A percentile compares a stretch with the other conserved stretches of the same genome.
Conservation (phyloP, 2,888 invertebrate genomes). For the Panopea generosa region DNA sequence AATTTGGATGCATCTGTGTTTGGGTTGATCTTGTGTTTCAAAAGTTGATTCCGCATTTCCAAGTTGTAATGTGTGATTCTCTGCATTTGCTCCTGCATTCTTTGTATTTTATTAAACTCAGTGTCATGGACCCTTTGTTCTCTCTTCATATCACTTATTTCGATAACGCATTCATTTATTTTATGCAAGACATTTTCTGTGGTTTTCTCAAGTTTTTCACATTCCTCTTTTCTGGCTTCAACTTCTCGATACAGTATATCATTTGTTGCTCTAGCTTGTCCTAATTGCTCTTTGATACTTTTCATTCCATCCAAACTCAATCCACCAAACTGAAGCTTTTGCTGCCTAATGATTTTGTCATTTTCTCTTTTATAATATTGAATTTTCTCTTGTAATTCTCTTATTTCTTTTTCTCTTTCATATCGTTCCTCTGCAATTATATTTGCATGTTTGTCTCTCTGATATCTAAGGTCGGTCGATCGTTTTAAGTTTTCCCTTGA, state of each 20-base stretch:
- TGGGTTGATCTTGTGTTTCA: slow-evolving; percentile 49
- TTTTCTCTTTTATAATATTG: slow-evolving; percentile 41
- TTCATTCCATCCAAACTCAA: slow-evolving; percentile 47
- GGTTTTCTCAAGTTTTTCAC: slow-evolving; percentile 46
- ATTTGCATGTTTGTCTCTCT: slow-evolving; percentile 26
- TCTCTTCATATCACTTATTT: slow-evolving; percentile 37
- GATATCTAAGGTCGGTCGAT: slow-evolving; percentile 31
- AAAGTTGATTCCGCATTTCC: slow-evolving; percentile 36
- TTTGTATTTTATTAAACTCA: slow-evolving; percentile 26
- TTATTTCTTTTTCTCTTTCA: slow-evolving; percentile 34
- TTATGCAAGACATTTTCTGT: slow-evolving; percentile 27
- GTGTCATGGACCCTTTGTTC: slow-evolving; percentile 30
- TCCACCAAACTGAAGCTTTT: slow-evolving; percentile 44
- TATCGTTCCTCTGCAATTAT: slow-evolving; percentile 34
- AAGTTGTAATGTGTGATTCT: slow-evolving; percentile 35
- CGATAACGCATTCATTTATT: slow-evolving; percentile 40
- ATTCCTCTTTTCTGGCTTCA: slow-evolving; percentile 47
- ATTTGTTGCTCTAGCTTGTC: slow-evolving; percentile 35
- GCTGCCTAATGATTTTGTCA: slow-evolving; percentile 50
- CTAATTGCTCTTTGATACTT: slow-evolving; percentile 34
- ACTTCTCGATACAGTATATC: slow-evolving; percentile 47
- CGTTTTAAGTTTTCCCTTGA: slow-evolving; percentile 22
- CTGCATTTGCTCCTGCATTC: slow-evolving; percentile 21
- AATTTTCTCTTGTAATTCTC: slow-evolving; percentile 43
- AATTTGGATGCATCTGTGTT: slow-evolving; percentile 39